Conservation (phyloP, 2,113 vertebrate genomes). For the Boulengeromyrus knoepffleri region DNA sequence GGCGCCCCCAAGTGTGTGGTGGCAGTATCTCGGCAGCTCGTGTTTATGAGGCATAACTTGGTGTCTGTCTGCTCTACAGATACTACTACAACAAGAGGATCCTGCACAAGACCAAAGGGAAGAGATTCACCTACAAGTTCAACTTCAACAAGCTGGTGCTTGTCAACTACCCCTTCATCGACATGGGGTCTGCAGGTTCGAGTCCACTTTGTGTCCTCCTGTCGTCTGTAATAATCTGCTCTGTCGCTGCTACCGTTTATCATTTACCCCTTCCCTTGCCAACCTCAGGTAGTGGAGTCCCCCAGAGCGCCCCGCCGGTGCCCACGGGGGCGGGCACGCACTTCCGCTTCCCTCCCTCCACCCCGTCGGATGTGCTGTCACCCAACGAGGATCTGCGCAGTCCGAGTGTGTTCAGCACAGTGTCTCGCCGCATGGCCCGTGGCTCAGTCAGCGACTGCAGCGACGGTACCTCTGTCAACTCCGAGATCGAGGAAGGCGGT, state of each 20-base stretch:
- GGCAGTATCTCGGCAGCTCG: background rate
- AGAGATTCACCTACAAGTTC: constrained; percentile 90
- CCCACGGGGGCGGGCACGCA: constrained; percentile 70
- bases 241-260: background rate
- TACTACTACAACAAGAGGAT: constrained; percentile 93
- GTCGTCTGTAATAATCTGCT: background rate
- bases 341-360: constrained; percentile 81
- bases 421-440: constrained; percentile 70
- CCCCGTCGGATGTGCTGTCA: constrained; percentile 76
- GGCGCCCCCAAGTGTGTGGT: constrained; percentile 3
- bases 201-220: background rate
- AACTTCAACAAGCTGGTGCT: constrained; percentile 91
- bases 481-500: constrained; percentile 77
- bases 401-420: constrained; percentile 66
- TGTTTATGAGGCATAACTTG: background rate
- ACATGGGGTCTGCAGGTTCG: constrained; percentile 72
- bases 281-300: constrained; percentile 67
- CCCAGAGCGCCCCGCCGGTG: constrained; percentile 84
- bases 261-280: constrained; percentile 20
- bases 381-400: constrained; percentile 81
- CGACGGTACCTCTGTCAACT: constrained; percentile 77
- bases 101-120: constrained; percentile 88
- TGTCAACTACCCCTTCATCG: constrained; percentile 89
- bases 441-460: constrained; percentile 86
- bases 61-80: constrained; percentile 45